Evolutionary conservation across 2,113 vertebrate species (phyloP), one percentile per base, ranked within the genome.

Genomic region (Procapra przewalskii): DNA sequence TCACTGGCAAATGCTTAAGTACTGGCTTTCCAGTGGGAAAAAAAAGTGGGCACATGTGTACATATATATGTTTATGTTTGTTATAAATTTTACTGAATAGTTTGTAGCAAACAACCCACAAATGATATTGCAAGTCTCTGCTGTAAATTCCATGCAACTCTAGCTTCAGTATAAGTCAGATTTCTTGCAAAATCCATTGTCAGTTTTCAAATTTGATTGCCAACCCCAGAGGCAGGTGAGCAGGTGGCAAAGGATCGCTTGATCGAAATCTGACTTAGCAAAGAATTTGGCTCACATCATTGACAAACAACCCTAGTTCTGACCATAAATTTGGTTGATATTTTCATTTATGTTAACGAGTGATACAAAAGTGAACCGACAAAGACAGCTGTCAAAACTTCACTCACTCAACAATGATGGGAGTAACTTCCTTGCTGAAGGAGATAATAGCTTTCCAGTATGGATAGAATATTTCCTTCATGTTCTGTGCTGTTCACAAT

Each of bases 311-410:
- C 67, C 40, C 60, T 7, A 25, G 43, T 45, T 89, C 60, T 31
- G 5, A 75, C 79, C 36, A 2, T 59, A 86, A 55, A 21, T 62
- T 25, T 33, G 79, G 94, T 25, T 89, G 89, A 17, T 89, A 19
- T 95, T 92, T 97, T 88, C 88, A 88, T 77, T 50, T 85, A 6
- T 19, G n/a, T 80, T 80, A 79, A 59, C 31, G 4, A 15, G 45
- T 36, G 36, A 57, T 33, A 81, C 10, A 23, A 64, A 52, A 85
- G 55, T 12, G 40, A 88, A 43, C 80, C 75, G 48, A 64, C 81
- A 75, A 84, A 93, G 88, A 50, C 92, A 5, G 29, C 2, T 45
- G 94, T 97, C 89, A 82, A 64, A 93, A 48, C 43, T 77, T 50
- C 48, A 23, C 48, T 91, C 64, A 6, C 43, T 50, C 17, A 25